Evolutionary conservation across 2,888 invertebrate genomes (phyloP).

Genomic region (Drosophila nr. fundita): DNA sequence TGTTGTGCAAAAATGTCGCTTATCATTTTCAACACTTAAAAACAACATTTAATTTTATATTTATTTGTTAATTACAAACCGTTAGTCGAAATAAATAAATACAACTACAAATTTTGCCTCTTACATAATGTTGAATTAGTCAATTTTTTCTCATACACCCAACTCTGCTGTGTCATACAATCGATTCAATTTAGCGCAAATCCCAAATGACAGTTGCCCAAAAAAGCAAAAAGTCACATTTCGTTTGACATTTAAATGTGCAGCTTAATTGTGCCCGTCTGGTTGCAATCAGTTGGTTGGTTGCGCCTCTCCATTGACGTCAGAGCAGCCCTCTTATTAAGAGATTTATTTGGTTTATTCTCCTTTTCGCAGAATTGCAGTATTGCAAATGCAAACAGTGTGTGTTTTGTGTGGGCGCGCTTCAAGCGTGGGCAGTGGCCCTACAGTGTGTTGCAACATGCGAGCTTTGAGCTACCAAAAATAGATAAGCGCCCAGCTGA

Average conservation of each 20-base stretch:
- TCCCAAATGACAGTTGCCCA: background rate
- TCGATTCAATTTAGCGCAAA: background rate
- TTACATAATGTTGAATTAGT: background rate
- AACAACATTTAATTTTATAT: background rate
- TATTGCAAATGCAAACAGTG: slow-evolving; percentile 11
- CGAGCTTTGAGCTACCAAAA: slow-evolving; percentile 56
- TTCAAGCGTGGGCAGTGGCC: background rate
- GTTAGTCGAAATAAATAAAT: background rate
- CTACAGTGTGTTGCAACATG: background rate
- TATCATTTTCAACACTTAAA: background rate
- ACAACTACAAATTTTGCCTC: background rate
- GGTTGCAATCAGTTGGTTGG: background rate
- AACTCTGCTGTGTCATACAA: background rate
- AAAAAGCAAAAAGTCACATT: background rate
- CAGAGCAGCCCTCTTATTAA: background rate
- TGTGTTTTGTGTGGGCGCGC: background rate
- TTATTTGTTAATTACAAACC: background rate
- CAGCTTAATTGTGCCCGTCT: background rate
- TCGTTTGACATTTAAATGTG: background rate
- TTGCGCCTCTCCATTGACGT: background rate
- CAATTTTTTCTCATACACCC: background rate
- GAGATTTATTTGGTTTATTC: background rate
- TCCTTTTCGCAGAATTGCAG: background rate
- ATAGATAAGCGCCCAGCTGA: slow-evolving; percentile 39
- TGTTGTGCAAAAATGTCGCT: background rate